A percentile compares a stretch with the other conserved stretches of the same genome.
Conservation (phyloP, 2,888 invertebrate genomes). For the Epinotia nisella region DNA sequence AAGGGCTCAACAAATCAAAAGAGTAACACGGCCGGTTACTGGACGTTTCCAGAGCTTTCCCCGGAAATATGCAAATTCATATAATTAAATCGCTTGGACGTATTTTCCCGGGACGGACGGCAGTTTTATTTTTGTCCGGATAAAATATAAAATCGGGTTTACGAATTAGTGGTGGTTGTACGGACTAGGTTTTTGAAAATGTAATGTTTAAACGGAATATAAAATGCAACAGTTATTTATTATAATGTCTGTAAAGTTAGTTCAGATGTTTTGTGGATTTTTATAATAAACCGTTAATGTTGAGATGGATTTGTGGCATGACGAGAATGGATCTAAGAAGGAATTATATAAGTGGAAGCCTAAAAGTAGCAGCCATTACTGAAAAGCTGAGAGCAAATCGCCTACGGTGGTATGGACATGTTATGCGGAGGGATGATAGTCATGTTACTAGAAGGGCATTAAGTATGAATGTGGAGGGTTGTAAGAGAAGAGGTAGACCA, state of each 20-base stretch:
- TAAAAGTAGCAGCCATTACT: too few relatives aligned
- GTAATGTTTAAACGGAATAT: constrained; percentile 2
- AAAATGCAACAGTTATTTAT: neutral
- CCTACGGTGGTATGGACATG: too few relatives aligned
- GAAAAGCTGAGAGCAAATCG: too few relatives aligned
- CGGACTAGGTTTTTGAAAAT: neutral
- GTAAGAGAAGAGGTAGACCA: too few relatives aligned
- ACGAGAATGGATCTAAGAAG: too few relatives aligned
- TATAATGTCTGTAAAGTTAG: neutral
- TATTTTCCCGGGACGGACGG: constrained; percentile 62
- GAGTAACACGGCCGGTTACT: constrained; percentile 59
- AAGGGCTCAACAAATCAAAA: constrained; percentile 64
- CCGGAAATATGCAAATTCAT: constrained; percentile 72
- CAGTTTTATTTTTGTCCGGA: constrained; percentile 57
- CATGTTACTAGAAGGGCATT: too few relatives aligned
- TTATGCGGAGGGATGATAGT: too few relatives aligned
- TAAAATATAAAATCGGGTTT: constrained; percentile 47
- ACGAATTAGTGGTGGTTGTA: constrained; percentile 37
- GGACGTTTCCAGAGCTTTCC: constrained; percentile 55
- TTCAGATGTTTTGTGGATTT: too few relatives aligned
- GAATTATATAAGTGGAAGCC: too few relatives aligned
- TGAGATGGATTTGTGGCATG: too few relatives aligned
- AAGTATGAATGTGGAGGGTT: too few relatives aligned
- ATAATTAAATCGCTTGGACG: constrained; percentile 71
- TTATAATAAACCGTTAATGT: too few relatives aligned